Percentiles rank a stretch among this genome's conserved stretches.
phyloP scores from a whole-genome alignment of 2,797 vertebrate species.

The Eulemur mongoz region DNA sequence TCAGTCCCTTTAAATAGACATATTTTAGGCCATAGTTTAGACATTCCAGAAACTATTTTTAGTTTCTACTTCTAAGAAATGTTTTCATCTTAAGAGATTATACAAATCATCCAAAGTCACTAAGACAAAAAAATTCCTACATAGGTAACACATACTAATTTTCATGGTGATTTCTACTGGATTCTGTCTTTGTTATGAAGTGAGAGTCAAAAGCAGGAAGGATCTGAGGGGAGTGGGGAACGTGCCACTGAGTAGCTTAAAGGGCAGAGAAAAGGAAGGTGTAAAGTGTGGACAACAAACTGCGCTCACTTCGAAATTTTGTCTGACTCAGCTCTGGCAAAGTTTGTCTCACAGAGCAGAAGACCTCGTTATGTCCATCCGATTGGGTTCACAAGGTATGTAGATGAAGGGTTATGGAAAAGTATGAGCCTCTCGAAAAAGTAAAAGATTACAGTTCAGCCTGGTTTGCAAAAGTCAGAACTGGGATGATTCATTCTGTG shows the following conservation, averaged over 20 bases:
- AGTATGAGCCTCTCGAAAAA: background rate
- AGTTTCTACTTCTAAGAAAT: constrained; percentile 22
- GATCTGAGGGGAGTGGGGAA: background rate
- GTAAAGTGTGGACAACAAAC: background rate
- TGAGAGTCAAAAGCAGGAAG: background rate
- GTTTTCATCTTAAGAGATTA: constrained; percentile 37
- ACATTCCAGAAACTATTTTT: constrained; percentile 31
- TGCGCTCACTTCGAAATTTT: background rate
- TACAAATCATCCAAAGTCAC: background rate
- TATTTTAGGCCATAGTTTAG: background rate
- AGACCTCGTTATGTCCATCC: background rate
- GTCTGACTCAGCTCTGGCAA: background rate
- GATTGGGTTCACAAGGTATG: background rate
- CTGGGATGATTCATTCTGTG: background rate
- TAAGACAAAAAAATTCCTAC: background rate
- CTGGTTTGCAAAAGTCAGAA: background rate
- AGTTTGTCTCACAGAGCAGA: background rate
- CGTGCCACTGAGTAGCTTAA: background rate
- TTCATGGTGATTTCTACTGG: background rate
- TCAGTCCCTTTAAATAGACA: background rate
- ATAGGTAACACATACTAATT: background rate
- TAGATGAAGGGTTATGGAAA: background rate
- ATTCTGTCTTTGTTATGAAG: background rate
- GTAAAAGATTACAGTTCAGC: background rate
- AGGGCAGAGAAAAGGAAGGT: background rate